These are phyloP conservation scores for Clavelina lepadiformis DNA, from an alignment of 23 tunicate species.

Conservation along the genomic window DNA sequence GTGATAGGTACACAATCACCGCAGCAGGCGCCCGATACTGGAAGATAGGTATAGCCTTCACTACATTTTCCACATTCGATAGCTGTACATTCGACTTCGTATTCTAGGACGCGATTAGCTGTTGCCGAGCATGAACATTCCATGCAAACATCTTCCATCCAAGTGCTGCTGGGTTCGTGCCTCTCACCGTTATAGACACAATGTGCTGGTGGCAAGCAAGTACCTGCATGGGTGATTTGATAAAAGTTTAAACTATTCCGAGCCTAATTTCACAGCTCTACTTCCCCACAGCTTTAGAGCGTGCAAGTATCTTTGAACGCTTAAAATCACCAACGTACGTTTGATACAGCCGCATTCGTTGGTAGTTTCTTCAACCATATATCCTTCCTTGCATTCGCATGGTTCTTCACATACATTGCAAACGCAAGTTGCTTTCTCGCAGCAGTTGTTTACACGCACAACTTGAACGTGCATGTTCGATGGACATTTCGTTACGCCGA, in stretches of 20 bases:
- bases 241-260: not conserved
- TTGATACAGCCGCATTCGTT: constrained; percentile 81
- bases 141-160: constrained; percentile 88
- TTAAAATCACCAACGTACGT: constrained; percentile 37
- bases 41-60: constrained; percentile 89
- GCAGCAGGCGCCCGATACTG: constrained; percentile 94
- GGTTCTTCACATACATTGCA: constrained; percentile 80
- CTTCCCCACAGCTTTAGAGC: too few relatives aligned
- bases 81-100: constrained; percentile 73
- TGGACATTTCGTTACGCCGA: constrained; percentile 51
- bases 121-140: constrained; percentile 77
- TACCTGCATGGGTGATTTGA: constrained; percentile 31
- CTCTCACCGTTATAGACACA: constrained; percentile 82
- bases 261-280: too few relatives aligned
- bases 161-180: constrained; percentile 64
- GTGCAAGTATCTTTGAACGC: too few relatives aligned
- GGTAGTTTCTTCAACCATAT: constrained; percentile 43
- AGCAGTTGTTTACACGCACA: constrained; percentile 52
- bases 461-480: constrained; percentile 56
- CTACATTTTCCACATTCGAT: constrained; percentile 91
- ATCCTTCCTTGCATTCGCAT: constrained; percentile 73
- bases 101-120: constrained; percentile 59
- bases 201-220: constrained; percentile 59
- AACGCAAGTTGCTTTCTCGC: constrained; percentile 66
- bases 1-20: constrained; percentile 96